These are phyloP conservation scores for Drosophila virilis DNA, from an alignment of 1,140 invertebrate genomes.

Conservation along the genomic window DNA sequence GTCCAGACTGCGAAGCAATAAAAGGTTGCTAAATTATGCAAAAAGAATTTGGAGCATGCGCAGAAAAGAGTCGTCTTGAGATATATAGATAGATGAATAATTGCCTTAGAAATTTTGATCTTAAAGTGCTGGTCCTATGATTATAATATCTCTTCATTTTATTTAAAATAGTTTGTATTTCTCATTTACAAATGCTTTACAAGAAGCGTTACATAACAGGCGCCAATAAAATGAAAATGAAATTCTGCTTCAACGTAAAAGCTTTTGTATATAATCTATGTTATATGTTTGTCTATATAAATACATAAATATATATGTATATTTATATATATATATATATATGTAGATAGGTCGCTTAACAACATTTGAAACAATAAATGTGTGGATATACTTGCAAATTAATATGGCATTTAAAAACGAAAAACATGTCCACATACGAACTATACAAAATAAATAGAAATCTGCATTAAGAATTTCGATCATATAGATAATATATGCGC, in stretches of 20 bases:
- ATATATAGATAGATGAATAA: background rate
- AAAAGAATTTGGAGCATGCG: background rate
- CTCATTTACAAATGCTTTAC: slow-evolving; percentile 72
- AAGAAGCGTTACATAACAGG: slow-evolving; percentile 43
- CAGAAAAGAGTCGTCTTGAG: background rate
- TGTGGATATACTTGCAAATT: slow-evolving; percentile 26
- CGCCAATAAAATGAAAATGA: slow-evolving; percentile 40
- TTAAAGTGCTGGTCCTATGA: too few species aligned
- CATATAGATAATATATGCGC: slow-evolving; percentile 16
- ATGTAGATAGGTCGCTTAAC: slow-evolving; percentile 8
- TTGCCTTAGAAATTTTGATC: too few species aligned
- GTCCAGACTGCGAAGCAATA: slow-evolving; percentile 18
- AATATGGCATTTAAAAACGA: slow-evolving; percentile 73
- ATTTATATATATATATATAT: too few species aligned
- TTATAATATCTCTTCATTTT: slow-evolving; percentile 36
- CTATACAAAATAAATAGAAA: slow-evolving; percentile 75
- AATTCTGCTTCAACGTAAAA: slow-evolving; percentile 13
- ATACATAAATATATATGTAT: slow-evolving; percentile 21
- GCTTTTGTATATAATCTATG: slow-evolving; percentile 4
- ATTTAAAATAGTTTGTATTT: slow-evolving; percentile 80
- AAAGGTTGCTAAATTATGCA: slow-evolving; percentile 3
- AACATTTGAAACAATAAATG: slow-evolving; percentile 59
- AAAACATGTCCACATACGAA: slow-evolving; percentile 45
- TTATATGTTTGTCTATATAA: slow-evolving; percentile 20
- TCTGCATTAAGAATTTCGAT: slow-evolving; percentile 43